These are phyloP conservation scores for Chirona hameri DNA, from an alignment of 2,888 invertebrate species.

Conservation along the genomic window DNA sequence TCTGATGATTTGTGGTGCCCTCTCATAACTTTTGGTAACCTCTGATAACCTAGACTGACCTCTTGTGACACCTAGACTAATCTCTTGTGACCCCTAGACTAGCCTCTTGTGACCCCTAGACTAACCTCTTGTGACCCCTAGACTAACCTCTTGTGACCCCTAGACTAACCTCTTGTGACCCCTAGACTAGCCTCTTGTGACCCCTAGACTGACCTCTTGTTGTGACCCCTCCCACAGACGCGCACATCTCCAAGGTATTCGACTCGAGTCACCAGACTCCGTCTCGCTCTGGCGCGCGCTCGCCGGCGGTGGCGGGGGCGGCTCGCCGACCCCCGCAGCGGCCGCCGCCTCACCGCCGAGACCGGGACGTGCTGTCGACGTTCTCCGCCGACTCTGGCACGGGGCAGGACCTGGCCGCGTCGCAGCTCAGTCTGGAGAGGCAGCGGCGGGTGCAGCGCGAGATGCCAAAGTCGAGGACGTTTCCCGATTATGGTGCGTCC, in stretches of 20 bases:
- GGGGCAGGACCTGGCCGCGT: constrained; percentile 56
- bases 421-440: constrained; percentile 51
- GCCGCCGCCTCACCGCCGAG: constrained; percentile 43
- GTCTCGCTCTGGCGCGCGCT: background rate
- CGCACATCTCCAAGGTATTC: constrained; percentile 26
- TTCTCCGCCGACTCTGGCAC: constrained; percentile 77
- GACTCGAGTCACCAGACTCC: constrained; percentile 10
- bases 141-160: too few species aligned
- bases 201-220: background rate
- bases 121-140: too few species aligned
- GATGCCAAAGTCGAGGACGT: constrained; percentile 60
- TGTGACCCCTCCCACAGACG: background rate
- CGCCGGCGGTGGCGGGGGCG: constrained; percentile 5
- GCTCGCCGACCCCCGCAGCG: background rate
- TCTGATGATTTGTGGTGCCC: too few species aligned
- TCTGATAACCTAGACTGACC: too few species aligned
- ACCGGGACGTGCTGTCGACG: constrained; percentile 57
- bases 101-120: too few species aligned
- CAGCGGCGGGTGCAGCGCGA: constrained; percentile 48
- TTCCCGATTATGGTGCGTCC: constrained; percentile 57
- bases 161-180: too few species aligned
- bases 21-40: too few species aligned
- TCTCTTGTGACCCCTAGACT: too few species aligned
- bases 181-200: too few species aligned
- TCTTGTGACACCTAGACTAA: too few species aligned